Evolutionary conservation across 1,140 invertebrate species (phyloP).

Genomic region (Drosophila setifemur): DNA sequence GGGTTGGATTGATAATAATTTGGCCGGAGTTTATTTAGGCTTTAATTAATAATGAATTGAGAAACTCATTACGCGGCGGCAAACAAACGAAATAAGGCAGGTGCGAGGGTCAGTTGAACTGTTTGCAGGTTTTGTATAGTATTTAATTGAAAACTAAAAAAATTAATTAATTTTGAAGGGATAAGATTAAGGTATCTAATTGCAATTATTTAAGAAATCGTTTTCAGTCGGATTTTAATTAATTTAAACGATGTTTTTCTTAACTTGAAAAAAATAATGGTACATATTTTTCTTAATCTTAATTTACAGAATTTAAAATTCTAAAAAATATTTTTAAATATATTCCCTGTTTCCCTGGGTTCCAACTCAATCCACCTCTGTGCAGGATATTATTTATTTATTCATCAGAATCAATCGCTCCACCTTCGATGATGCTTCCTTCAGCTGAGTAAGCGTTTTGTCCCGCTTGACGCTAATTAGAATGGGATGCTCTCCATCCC

Average conservation of each 20-base stretch:
- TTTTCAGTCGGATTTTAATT: too few species aligned
- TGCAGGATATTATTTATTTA: neutral
- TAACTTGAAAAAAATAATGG: too few species aligned
- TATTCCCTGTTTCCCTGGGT: too few species aligned
- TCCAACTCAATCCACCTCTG: neutral
- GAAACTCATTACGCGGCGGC: conserved; percentile 74
- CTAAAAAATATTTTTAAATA: too few species aligned
- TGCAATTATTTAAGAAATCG: too few species aligned
- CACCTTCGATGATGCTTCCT: conserved; percentile 9
- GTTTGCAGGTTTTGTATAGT: neutral
- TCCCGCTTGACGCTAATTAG: conserved; percentile 46
- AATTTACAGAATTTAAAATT: too few species aligned
- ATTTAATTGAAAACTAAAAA: neutral
- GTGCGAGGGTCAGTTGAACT: conserved; percentile 17
- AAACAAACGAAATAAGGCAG: conserved; percentile 48
- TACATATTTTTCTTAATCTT: too few species aligned
- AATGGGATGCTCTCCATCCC: conserved; percentile 7
- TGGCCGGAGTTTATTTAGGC: conserved; percentile 72
- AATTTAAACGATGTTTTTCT: too few species aligned
- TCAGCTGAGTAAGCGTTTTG: conserved; percentile 39
- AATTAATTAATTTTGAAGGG: neutral
- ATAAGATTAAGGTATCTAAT: too few species aligned
- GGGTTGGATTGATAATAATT: conserved; percentile 77
- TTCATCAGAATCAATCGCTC: neutral
- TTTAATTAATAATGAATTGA: conserved; percentile 81